Percentiles rank a stretch among this genome's conserved stretches.
These are phyloP conservation scores for Ctenosaura bakeri DNA, from an alignment of 2,797 vertebrate species.

Conservation along the genomic window DNA sequence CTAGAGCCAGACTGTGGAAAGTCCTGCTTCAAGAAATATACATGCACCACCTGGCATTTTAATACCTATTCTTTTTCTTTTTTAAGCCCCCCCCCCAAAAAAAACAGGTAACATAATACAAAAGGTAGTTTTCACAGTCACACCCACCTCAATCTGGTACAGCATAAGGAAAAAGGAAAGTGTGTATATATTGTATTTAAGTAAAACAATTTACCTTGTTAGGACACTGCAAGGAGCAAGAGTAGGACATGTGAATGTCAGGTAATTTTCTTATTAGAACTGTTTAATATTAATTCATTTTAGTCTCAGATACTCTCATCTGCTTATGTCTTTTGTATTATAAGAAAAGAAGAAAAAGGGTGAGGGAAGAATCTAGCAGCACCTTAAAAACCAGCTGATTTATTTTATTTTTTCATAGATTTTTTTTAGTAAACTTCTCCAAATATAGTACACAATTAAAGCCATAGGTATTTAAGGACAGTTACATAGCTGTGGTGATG, in stretches of 20 bases:
- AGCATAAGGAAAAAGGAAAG: neutral
- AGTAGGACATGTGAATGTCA: neutral
- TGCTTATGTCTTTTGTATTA: neutral
- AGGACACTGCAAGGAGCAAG: neutral
- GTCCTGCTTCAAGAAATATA: neutral
- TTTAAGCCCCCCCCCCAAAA: neutral
- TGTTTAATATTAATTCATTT: neutral
- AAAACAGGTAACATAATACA: neutral
- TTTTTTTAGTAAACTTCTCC: too few relatives aligned
- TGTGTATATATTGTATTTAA: slow-evolving; percentile 41
- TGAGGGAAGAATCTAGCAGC: too few relatives aligned
- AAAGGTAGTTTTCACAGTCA: too few relatives aligned
- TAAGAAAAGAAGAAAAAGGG: neutral
- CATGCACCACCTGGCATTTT: neutral
- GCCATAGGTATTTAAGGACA: too few relatives aligned
- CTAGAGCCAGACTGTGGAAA: neutral
- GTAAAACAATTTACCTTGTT: neutral
- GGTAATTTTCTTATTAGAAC: slow-evolving; percentile 11
- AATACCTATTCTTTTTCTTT: neutral
- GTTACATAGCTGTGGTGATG: too few relatives aligned
- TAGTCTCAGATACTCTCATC: neutral
- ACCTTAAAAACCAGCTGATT: too few relatives aligned
- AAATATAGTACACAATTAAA: too few relatives aligned
- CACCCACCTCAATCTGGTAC: neutral
- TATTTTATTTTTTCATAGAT: too few relatives aligned